A percentile compares a stretch with the other conserved stretches of the same genome.
These are phyloP conservation scores for Zoanthus gigantus DNA, from an alignment of 92 coral and sea anemone species.

Conservation along the genomic window DNA sequence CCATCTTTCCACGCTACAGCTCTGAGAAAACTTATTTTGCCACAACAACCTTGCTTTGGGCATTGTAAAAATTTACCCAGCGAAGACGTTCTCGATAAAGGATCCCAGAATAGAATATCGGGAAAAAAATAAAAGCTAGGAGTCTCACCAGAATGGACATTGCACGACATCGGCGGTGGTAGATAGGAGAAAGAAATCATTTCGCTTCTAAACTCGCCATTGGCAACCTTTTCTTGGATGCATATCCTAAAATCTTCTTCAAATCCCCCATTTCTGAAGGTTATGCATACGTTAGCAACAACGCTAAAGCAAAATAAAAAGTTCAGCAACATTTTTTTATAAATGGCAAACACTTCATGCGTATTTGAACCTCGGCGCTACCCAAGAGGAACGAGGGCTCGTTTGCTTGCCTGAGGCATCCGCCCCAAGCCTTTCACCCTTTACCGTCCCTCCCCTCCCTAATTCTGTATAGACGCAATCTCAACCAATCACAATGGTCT, in stretches of 20 bases:
- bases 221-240: neutral
- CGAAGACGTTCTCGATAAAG: conserved; percentile 22
- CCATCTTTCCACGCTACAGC: conserved; percentile 69
- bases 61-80: conserved; percentile 27
- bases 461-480: too few species aligned
- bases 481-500: too few species aligned
- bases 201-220: neutral
- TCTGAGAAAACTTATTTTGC: conserved; percentile 47
- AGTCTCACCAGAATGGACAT: neutral
- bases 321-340: too few species aligned
- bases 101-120: conserved; percentile 51
- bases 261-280: neutral
- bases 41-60: conserved; percentile 38
- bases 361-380: too few species aligned
- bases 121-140: conserved; percentile 35
- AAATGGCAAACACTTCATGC: too few species aligned
- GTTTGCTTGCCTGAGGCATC: too few species aligned
- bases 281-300: too few species aligned
- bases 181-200: neutral
- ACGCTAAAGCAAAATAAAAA: neutral
- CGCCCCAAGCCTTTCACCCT: too few species aligned
- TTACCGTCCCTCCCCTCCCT: too few species aligned
- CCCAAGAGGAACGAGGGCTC: too few species aligned
- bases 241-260: neutral
- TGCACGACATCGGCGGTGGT: neutral